These are phyloP conservation scores for Rhyacichthys aspro DNA, from an alignment of 2,797 vertebrate genomes.

Conservation along the genomic window DNA sequence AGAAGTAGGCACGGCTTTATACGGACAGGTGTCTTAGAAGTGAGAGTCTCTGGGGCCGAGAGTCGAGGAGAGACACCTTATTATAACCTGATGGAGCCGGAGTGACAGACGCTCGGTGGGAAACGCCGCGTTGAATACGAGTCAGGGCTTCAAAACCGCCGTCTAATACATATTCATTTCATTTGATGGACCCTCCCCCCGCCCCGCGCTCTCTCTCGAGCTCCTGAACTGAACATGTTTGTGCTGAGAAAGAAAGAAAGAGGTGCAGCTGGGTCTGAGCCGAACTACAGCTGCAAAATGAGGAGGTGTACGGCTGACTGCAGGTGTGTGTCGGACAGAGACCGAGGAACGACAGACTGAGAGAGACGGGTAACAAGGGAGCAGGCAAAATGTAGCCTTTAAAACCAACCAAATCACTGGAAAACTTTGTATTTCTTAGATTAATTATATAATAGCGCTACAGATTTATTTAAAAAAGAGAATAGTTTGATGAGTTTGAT, in stretches of 20 bases:
- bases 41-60: constrained; percentile 61
- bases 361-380: no score
- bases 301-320: constrained; percentile 9
- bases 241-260: constrained; percentile 45
- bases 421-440: no score
- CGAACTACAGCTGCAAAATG: not conserved
- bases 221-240: constrained; percentile 44
- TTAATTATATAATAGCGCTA: no score
- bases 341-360: no score
- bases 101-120: constrained; percentile 63
- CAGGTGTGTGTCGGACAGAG: constrained; percentile 5
- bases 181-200: constrained; percentile 70
- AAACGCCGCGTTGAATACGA: constrained; percentile 62
- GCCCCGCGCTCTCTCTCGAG: constrained; percentile 29
- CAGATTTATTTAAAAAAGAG: no score
- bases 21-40: constrained; percentile 73
- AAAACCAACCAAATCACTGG: no score
- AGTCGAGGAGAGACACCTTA: constrained; percentile 64
- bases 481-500: no score
- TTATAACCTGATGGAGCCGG: constrained; percentile 68
- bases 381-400: no score
- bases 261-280: constrained; percentile 18
- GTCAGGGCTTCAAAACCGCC: constrained; percentile 61
- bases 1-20: constrained; percentile 42
- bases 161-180: constrained; percentile 74